These are phyloP conservation scores for Urocitellus parryii DNA, from an alignment of 2,113 vertebrate species.

Conservation along the genomic window DNA sequence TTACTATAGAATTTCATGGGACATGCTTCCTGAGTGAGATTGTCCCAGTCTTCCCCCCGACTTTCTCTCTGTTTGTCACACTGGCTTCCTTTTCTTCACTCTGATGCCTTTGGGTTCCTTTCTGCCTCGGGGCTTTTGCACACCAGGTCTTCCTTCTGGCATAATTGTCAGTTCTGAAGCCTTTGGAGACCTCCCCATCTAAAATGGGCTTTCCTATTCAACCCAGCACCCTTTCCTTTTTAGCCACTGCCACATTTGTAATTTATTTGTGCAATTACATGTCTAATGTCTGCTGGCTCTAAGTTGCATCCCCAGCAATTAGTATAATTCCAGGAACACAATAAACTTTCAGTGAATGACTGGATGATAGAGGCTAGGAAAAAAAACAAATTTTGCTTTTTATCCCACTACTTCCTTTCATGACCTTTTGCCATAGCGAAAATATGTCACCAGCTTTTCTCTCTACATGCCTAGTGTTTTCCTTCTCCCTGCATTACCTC, in stretches of 20 bases:
- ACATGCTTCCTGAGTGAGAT: not conserved
- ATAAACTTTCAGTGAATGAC: not conserved
- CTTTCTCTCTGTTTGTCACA: not conserved
- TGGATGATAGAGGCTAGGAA: not conserved
- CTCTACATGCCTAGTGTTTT: not conserved
- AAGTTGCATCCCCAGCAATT: not conserved
- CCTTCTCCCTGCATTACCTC: not conserved
- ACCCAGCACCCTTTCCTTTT: not conserved
- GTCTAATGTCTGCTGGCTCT: not conserved
- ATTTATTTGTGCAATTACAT: not conserved
- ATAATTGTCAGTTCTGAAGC: not conserved
- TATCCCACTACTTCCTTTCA: not conserved
- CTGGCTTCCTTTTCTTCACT: not conserved
- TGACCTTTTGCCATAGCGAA: not conserved
- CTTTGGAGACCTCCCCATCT: not conserved
- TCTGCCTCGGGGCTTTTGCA: not conserved
- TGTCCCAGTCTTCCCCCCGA: rapidly evolving
- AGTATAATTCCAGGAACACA: not conserved
- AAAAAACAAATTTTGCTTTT: not conserved
- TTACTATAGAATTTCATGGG: not conserved
- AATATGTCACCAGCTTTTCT: not conserved
- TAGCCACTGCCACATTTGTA: not conserved
- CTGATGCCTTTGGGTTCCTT: not conserved
- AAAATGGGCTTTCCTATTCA: not conserved
- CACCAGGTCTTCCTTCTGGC: not conserved